Base-by-base conservation (phyloP, 1,140 invertebrate genomes). In the Glomeris maerens region DNA sequence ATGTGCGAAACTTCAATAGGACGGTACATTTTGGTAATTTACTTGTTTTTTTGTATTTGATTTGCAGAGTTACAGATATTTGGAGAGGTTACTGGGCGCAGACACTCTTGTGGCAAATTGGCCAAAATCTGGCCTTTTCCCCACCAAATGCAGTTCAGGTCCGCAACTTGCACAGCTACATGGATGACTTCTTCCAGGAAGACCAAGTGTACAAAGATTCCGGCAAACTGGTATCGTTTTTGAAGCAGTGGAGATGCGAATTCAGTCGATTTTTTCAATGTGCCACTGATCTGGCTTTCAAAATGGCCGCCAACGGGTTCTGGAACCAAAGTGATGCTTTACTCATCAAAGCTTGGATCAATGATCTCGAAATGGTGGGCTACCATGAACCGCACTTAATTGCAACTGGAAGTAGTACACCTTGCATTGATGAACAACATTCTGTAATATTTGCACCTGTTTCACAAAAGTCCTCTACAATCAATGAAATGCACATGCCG, bases 41-140 rank as follows among this genome's bases (percentile, higher is more conserved):
- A n/a, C n/a, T n/a, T n/a, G n/a, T n/a, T n/a, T n/a, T n/a, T n/a
- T n/a, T n/a, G n/a, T n/a, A n/a, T n/a, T n/a, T n/a, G n/a, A n/a
- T n/a, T n/a, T n/a, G n/a, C n/a, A n/a, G 64, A 47, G 58, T 58
- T 14, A 57, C 50, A 23, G 64, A 66, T 49, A 66, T 66, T 27
- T 66, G 60, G 56, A 40, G 64, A 45, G 60, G 61, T 1, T 66
- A 66, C 48, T 65, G 62, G 53, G 52, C 63, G 2, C 61, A 65
- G 42, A 44, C 52, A 25, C 49, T 66, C 2, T 42, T 66, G 28
- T 62, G 62, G 56, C 42, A 57, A 20, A 54, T 61, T 21, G 63
- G 57, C n/a, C 53, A 49, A 21, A 45, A 48, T 23, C 25, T 65
- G 3, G 61, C 42, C 23, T 65, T 64, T 47, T 53, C 52, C 22